Evolutionary conservation across 2,888 invertebrate species (phyloP).

Genomic region (Carterocephalus palaemon): DNA sequence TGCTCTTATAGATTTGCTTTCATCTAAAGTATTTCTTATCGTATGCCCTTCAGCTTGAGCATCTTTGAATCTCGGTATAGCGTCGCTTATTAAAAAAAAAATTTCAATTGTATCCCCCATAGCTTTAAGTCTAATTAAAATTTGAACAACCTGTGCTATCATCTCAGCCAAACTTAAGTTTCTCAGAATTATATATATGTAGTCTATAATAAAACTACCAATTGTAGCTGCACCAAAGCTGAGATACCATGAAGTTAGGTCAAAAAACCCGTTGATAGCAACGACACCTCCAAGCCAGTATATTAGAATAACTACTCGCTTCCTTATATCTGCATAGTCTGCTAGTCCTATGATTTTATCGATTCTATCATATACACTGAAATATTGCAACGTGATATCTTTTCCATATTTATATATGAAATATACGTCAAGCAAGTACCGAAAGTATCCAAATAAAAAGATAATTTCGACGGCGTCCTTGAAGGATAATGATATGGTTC

Average conservation of each 20-base stretch:
- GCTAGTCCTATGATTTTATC: slow-evolving; percentile 1
- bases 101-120: slow-evolving; percentile 7
- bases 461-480: not conserved
- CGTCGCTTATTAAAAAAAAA: slow-evolving; percentile 7
- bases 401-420: slow-evolving; percentile 11
- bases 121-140: slow-evolving; percentile 6
- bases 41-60: not conserved
- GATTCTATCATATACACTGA: slow-evolving; percentile 2
- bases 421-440: slow-evolving; percentile 8
- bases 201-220: slow-evolving; percentile 1
- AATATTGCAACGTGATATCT: slow-evolving; percentile 1
- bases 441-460: slow-evolving; percentile 7
- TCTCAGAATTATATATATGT: not conserved
- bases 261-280: not conserved
- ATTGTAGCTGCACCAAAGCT: not conserved
- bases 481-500: not conserved
- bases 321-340: not conserved
- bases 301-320: not conserved
- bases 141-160: slow-evolving; percentile 7
- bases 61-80: not conserved
- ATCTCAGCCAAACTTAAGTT: slow-evolving; percentile 12
- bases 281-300: not conserved
- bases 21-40: not conserved
- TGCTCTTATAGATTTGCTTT: not conserved
- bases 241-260: not conserved